Conservation (phyloP, 2,888 invertebrate genomes). For the Hypselothyrea guttata region DNA sequence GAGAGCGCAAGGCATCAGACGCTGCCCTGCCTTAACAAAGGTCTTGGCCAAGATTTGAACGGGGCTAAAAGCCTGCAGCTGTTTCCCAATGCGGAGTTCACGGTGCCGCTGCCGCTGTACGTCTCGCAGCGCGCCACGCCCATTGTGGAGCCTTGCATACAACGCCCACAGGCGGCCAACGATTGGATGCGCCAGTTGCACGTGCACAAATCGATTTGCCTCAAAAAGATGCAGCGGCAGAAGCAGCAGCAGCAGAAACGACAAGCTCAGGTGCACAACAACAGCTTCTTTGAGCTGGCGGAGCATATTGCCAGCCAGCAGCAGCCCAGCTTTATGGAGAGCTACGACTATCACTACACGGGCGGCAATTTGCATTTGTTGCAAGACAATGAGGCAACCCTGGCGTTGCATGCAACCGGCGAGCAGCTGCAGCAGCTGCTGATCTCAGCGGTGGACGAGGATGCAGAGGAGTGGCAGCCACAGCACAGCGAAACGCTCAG, state of each 20-base stretch:
- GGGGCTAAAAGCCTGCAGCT: neutral
- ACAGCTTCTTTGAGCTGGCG: constrained; percentile 42
- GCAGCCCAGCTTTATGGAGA: constrained; percentile 69
- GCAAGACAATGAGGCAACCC: neutral
- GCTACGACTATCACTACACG: constrained; percentile 80
- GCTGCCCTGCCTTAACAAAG: no score
- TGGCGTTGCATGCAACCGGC: constrained; percentile 71
- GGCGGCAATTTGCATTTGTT: constrained; percentile 76
- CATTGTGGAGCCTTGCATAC: constrained; percentile 42
- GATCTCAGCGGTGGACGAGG: constrained; percentile 38
- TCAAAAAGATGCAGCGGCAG: neutral
- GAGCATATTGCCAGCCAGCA: constrained; percentile 56
- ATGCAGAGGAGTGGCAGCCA: constrained; percentile 45
- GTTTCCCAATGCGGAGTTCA: constrained; percentile 44
- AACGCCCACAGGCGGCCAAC: constrained; percentile 23
- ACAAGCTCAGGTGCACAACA: constrained; percentile 16
- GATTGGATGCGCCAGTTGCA: constrained; percentile 34
- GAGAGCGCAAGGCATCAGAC: neutral
- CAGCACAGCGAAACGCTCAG: constrained; percentile 20
- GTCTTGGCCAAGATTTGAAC: neutral
- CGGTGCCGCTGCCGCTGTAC: constrained; percentile 47
- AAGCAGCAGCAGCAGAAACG: constrained; percentile 45
- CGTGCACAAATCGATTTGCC: constrained; percentile 10
- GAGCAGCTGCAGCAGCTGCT: constrained; percentile 43
- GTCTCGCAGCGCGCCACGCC: constrained; percentile 42